phyloP scores from a whole-genome alignment of 2,113 vertebrate species.

The Spea bombifrons region DNA sequence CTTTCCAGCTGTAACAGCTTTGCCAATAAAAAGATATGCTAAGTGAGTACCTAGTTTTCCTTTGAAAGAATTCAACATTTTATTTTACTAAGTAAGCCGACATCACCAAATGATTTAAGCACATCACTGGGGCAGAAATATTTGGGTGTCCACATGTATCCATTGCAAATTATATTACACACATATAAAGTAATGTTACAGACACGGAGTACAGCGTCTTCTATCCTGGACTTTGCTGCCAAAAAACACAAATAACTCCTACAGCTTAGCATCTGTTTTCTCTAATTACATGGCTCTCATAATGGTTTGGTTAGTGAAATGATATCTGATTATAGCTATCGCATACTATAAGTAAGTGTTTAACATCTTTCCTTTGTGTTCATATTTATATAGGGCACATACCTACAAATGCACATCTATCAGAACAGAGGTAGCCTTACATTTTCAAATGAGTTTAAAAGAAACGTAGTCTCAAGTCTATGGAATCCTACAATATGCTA shows the following conservation, averaged over 20 bases:
- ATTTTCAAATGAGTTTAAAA: slow-evolving; percentile 2
- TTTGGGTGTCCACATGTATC: not conserved
- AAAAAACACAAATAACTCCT: slow-evolving; percentile 23
- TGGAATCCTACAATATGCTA: slow-evolving; percentile 4
- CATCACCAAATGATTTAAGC: not conserved
- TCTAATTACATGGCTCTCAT: slow-evolving; percentile 20
- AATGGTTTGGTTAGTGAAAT: slow-evolving; percentile 23
- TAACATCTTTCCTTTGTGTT: not conserved
- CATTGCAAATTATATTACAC: slow-evolving; percentile 21
- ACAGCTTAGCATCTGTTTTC: slow-evolving; percentile 43
- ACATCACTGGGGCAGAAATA: not conserved
- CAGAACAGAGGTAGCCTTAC: not conserved
- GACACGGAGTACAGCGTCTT: slow-evolving; percentile 5
- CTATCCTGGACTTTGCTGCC: slow-evolving; percentile 6
- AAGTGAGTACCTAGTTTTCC: not conserved
- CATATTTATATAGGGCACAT: too few relatives aligned
- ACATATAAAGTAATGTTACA: slow-evolving; percentile 12
- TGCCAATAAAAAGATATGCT: not conserved
- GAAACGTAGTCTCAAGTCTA: not conserved
- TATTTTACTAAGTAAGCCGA: not conserved
- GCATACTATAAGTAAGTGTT: slow-evolving; percentile 23
- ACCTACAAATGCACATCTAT: too few relatives aligned
- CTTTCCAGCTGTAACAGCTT: too few relatives aligned
- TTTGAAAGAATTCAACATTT: not conserved
- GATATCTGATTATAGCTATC: slow-evolving; percentile 41